These are phyloP conservation scores for Geophilus truncorum DNA, from an alignment of 2,888 invertebrate species.

Conservation along the genomic window DNA sequence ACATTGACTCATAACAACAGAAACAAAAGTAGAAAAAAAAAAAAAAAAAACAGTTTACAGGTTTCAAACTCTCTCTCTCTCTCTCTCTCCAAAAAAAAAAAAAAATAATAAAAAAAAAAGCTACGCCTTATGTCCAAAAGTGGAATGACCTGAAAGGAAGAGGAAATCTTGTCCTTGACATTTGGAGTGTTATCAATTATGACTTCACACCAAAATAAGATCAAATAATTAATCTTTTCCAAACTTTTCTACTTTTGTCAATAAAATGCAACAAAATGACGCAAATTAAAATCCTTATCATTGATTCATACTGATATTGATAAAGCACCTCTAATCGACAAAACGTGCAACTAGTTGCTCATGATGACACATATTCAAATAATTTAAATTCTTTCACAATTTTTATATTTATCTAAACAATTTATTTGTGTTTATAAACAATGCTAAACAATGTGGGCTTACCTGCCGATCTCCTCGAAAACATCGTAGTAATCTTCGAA, in stretches of 20 bases:
- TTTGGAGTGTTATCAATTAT: background rate
- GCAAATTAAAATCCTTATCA: background rate
- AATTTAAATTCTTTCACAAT: too few species aligned
- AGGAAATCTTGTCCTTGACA: background rate
- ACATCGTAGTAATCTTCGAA: slow-evolving; percentile 29
- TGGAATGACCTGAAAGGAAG: background rate
- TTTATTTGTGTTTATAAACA: background rate
- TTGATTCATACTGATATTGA: background rate
- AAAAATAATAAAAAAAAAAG: background rate
- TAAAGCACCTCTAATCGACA: background rate
- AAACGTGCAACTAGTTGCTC: too few species aligned
- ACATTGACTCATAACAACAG: background rate
- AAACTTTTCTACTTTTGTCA: too few species aligned
- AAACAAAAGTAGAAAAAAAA: background rate
- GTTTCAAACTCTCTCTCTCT: too few species aligned
- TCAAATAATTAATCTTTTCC: too few species aligned
- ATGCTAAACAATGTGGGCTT: background rate
- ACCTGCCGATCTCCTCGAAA: slow-evolving; percentile 31
- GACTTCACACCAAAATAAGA: background rate
- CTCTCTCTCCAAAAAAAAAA: background rate
- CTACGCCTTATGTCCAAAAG: background rate
- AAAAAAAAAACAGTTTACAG: background rate
- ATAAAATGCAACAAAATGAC: background rate
- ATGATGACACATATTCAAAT: too few species aligned
- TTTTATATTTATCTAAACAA: too few species aligned